These are phyloP conservation scores for Synergus gifuensis DNA, from an alignment of 2,888 invertebrate species.

Conservation along the genomic window DNA sequence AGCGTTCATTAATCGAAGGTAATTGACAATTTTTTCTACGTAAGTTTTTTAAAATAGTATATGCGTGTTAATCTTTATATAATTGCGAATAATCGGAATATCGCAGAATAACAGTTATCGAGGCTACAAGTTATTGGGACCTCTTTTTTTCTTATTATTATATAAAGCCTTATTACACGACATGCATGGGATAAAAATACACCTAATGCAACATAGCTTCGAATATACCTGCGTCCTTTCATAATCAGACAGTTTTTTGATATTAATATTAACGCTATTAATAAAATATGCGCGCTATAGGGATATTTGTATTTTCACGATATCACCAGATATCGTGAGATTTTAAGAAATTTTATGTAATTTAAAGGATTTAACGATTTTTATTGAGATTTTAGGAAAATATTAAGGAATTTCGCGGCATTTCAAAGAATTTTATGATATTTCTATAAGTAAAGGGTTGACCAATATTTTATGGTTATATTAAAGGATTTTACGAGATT, in stretches of 20 bases:
- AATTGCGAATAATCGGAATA: slow-evolving; percentile 22
- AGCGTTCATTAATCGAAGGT: slow-evolving; percentile 33
- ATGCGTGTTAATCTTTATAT: slow-evolving; percentile 27
- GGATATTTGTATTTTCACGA: too few relatives aligned
- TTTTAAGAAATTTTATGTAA: too few relatives aligned
- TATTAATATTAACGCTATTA: not conserved
- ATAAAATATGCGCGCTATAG: too few relatives aligned
- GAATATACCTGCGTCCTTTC: not conserved
- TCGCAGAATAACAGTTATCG: slow-evolving; percentile 24
- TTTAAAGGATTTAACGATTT: too few relatives aligned
- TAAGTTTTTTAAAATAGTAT: slow-evolving; percentile 23
- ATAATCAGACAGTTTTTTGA: not conserved
- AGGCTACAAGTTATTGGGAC: slow-evolving; percentile 11
- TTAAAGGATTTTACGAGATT: too few relatives aligned
- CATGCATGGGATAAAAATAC: not conserved
- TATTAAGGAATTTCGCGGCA: too few relatives aligned
- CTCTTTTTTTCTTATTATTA: slow-evolving; percentile 14
- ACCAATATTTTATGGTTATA: too few relatives aligned
- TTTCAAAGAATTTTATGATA: too few relatives aligned
- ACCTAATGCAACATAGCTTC: not conserved
- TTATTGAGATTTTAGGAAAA: too few relatives aligned
- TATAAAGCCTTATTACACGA: slow-evolving; percentile 14
- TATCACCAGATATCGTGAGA: too few relatives aligned
- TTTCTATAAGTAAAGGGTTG: too few relatives aligned
- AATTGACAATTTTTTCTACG: not conserved